These are phyloP conservation scores for Nyctereutes procyonoides DNA, from an alignment of 2,113 vertebrate genomes.

Conservation along the genomic window DNA sequence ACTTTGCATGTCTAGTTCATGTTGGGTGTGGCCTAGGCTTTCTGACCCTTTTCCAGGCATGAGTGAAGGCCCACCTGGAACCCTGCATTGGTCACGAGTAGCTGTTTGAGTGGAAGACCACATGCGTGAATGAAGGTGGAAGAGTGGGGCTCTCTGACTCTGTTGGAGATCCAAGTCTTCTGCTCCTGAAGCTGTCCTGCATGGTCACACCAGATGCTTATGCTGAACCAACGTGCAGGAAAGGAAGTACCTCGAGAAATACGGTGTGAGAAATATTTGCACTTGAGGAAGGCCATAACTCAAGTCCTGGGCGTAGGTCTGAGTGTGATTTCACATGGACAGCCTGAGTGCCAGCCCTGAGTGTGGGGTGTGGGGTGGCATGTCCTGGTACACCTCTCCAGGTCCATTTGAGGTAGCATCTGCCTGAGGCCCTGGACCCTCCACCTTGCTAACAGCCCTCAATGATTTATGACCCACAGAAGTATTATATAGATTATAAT, in stretches of 20 bases:
- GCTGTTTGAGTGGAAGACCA: not conserved
- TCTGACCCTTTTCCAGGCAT: not conserved
- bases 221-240: not conserved
- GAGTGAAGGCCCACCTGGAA: not conserved
- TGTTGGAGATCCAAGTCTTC: too few relatives aligned
- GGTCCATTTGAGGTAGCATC: accelerated
- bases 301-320: not conserved
- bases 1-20: not conserved
- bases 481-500: accelerated
- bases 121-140: too few relatives aligned
- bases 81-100: not conserved
- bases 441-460: not conserved
- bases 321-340: not conserved
- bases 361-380: not conserved
- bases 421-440: not conserved
- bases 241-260: not conserved
- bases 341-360: too few relatives aligned
- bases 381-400: too few relatives aligned
- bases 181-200: not conserved
- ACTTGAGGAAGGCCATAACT: not conserved
- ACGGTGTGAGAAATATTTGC: not conserved
- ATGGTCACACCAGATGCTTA: not conserved
- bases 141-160: not conserved
- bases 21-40: not conserved
- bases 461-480: not conserved